Evolutionary conservation across 1,140 invertebrate species (phyloP), one percentile per base, ranked within the genome.

Genomic region (Lucilia cuprina): DNA sequence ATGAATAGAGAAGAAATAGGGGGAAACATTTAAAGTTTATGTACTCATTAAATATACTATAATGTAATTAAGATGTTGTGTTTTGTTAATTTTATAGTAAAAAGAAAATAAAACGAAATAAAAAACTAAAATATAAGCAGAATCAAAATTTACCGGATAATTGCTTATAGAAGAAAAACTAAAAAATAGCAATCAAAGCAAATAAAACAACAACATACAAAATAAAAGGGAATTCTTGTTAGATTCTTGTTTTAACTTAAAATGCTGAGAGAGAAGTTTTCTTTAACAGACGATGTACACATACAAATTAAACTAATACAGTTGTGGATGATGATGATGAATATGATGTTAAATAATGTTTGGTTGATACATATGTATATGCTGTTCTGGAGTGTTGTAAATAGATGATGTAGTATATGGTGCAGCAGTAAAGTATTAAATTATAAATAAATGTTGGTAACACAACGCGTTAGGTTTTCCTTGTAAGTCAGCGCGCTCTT

Each of bases 401-500:
- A 60, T 8, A 60, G 12, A 5, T n/a, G 17, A 14, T 14, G 55
- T n/a, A 60, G 55, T 60, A n/a, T 60, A 5, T 41, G 41, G 41
- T 41, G 41, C 41, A 41, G 41, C 49, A 13, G 50, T 14, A 55
- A 55, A 14, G 0, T 55, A 55, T n/a, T 10, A 55, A 14, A 55
- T 55, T 25, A 70, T 21, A 25, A 70, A 21, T 70, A 70, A 70
- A n/a, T n/a, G n/a, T 60, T 60, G 55, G n/a, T 60, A 60, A 70
- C 65, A 70, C 21, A 70, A 70, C 19, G 65, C 65, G n/a, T 70
- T 60, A 70, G 65, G 77, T 47, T 78, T 78, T 80, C 77, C 12
- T 80, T 80, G 77, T 49, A 47, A 80, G 77, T 49, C 77, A 80
- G 77, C 77, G 77, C 77, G 77, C 77, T 80, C 19, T 80, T 49